Evolutionary conservation across 2,113 vertebrate species (phyloP), one percentile per base, ranked within the genome.

Genomic region (Platichthys stellatus): DNA sequence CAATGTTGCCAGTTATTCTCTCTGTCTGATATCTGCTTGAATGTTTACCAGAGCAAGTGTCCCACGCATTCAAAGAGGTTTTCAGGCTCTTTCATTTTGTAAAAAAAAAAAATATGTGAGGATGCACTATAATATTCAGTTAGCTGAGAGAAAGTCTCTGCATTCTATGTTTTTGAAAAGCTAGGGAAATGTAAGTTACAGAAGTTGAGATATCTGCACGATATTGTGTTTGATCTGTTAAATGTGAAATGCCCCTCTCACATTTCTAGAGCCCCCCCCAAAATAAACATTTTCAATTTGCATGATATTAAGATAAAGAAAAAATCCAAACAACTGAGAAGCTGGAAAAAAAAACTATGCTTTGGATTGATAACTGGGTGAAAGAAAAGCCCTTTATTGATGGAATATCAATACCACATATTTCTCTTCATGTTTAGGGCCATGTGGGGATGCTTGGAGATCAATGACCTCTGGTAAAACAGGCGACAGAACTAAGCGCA

Each of bases 301-400:
- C 18, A 51, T 51, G 43, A 45, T 20, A 51, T 51, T 51, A 51
- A 51, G 15, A 47, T 18, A 51, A 24, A 24, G 24, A 24, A 2
- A 24, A 7, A 51, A 51, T 47, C 45, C 14, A 12, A 14, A 47
- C 45, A 47, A 17, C 11, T 15, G 17, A 49, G 47, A 49, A 49
- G 5, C 8, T 54, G 51, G 60, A n/a, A n/a, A n/a, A n/a, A n/a
- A n/a, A n/a, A n/a, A n/a, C n/a, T n/a, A n/a, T 11, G 5, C 21
- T 61, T 43, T 68, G n/a, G 21, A 61, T 61, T 63, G 38, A 45
- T 63, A 23, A 43, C 20, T 63, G 35, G 9, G 28, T 24, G 64
- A 49, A 23, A 69, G 58, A 61, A 31, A 60, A 24, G n/a, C 20
- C 11, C 15, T 58, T 51, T 51, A 51, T 18, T 51, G 47, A 51